A percentile compares a stretch with the other conserved stretches of the same genome.
Conservation (phyloP, 2,113 vertebrate species). For the Corythornis vintsioides region DNA sequence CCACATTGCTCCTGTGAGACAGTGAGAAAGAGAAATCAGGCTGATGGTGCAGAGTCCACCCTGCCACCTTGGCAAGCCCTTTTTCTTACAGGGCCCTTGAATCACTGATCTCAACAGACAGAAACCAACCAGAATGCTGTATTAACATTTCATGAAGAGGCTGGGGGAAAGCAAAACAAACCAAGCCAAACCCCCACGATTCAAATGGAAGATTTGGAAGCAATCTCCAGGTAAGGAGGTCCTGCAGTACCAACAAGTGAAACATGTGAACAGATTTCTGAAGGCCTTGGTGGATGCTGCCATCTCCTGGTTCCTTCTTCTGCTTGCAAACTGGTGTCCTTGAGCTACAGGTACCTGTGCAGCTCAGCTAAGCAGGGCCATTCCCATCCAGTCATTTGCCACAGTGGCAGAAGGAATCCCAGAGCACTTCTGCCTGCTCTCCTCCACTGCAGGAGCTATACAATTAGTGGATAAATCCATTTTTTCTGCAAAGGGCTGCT, state of each 20-base stretch:
- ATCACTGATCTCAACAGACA: neutral
- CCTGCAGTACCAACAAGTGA: neutral
- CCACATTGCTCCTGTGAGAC: neutral
- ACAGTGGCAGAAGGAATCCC: neutral
- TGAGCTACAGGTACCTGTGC: neutral
- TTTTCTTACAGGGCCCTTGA: neutral
- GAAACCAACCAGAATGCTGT: neutral
- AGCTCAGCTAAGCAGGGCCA: neutral
- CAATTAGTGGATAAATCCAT: neutral
- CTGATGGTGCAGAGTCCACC: neutral
- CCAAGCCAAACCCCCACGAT: neutral
- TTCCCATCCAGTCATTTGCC: neutral
- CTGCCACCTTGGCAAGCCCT: neutral
- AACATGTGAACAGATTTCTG: neutral
- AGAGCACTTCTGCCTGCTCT: neutral
- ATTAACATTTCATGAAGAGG: neutral
- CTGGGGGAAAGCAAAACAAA: neutral
- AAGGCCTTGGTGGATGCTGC: conserved; percentile 46
- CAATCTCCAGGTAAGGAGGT: neutral
- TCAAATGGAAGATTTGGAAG: neutral
- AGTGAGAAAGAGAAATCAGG: neutral
- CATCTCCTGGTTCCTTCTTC: conserved; percentile 46
- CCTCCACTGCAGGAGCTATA: neutral
- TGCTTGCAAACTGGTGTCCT: neutral
- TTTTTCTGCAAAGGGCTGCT: neutral